Conservation (phyloP, 2,888 invertebrate genomes). For the Acanthosepion pharaonis region DNA sequence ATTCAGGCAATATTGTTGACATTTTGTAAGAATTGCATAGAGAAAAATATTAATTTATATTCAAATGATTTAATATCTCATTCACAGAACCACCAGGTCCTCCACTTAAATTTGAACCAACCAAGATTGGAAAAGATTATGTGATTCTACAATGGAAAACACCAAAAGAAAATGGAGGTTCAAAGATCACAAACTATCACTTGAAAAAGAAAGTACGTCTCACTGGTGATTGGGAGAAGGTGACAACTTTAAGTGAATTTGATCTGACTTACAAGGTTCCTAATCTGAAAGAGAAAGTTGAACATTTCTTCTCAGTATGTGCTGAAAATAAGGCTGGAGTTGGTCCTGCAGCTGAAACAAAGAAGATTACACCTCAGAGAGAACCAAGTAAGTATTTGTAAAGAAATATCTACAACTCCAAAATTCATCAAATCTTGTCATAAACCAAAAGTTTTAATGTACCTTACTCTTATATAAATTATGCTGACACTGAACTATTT, state of each 20-base stretch:
- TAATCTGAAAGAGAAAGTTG: slow-evolving; percentile 66
- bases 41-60: too few species aligned
- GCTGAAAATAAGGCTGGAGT: slow-evolving; percentile 71
- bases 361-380: slow-evolving; percentile 50
- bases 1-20: too few species aligned
- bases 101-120: slow-evolving; percentile 48
- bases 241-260: slow-evolving; percentile 60
- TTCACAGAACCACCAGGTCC: slow-evolving; percentile 50
- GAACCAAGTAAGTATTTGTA: slow-evolving; percentile 39
- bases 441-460: background rate
- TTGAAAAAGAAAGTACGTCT: slow-evolving; percentile 60
- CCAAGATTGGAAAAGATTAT: slow-evolving; percentile 60
- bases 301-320: slow-evolving; percentile 72
- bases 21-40: too few species aligned
- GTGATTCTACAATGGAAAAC: slow-evolving; percentile 68
- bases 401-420: background rate
- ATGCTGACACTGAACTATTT: background rate
- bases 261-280: slow-evolving; percentile 63
- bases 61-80: background rate
- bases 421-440: background rate
- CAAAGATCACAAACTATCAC: slow-evolving; percentile 68
- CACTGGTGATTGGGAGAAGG: slow-evolving; percentile 63
- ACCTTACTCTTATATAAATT: background rate
- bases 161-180: slow-evolving; percentile 69
- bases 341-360: slow-evolving; percentile 63